These are phyloP conservation scores for Atractosteus spatula DNA, from an alignment of 2,113 vertebrate genomes.

Conservation along the genomic window DNA sequence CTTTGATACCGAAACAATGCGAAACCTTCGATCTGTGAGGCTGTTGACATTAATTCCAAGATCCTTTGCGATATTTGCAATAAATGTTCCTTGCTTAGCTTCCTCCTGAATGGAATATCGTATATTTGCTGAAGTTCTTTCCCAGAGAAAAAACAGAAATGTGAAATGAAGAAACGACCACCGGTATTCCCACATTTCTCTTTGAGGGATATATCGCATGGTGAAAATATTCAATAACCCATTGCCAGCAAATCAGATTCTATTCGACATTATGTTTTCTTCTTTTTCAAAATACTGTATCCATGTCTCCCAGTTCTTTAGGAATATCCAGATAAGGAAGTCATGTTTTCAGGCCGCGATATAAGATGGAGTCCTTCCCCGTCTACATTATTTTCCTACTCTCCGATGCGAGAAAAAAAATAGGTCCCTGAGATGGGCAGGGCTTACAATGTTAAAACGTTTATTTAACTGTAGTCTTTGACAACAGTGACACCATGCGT, in stretches of 20 bases:
- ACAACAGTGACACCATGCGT: background rate
- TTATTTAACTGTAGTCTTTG: background rate
- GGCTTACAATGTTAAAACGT: background rate
- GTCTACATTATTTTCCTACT: too few species aligned
- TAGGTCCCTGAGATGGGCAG: too few species aligned
- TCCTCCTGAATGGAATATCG: conserved; percentile 25
- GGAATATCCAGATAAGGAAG: too few species aligned
- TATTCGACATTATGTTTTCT: background rate
- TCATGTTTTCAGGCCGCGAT: too few species aligned
- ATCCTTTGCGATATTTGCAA: conserved; percentile 25
- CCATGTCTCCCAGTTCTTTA: too few species aligned
- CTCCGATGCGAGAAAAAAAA: too few species aligned
- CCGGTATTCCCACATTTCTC: background rate
- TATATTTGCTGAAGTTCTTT: background rate
- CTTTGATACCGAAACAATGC: conserved; percentile 34
- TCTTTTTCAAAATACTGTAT: too few species aligned
- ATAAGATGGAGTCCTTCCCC: too few species aligned
- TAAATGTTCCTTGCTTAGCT: background rate
- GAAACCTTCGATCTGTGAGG: conserved; percentile 22
- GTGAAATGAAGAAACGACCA: background rate
- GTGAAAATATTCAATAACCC: background rate
- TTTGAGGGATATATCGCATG: background rate
- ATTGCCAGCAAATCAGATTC: background rate
- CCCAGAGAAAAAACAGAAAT: conserved; percentile 1
- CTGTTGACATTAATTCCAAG: background rate